Percentiles rank a stretch among this genome's conserved stretches.
Conservation (phyloP, 1,140 invertebrate species). For the Magallana angulata region DNA sequence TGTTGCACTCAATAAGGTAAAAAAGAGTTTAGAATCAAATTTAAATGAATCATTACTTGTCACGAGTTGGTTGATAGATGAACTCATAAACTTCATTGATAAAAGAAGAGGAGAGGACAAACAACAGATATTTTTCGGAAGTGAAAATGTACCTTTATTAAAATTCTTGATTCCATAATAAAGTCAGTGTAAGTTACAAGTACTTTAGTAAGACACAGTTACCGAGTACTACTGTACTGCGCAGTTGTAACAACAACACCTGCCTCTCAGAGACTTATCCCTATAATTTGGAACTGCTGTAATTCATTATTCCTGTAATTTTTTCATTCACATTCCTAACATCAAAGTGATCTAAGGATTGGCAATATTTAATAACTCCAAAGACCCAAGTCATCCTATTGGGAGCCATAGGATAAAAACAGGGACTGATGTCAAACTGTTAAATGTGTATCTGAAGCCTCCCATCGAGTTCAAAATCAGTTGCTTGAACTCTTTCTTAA, state of each 20-base stretch:
- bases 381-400: not conserved
- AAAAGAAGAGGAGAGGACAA: too few relatives aligned
- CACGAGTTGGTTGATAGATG: too few relatives aligned
- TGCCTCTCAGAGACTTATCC: not conserved
- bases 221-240: too few relatives aligned
- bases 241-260: not conserved
- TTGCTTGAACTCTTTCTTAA: not conserved
- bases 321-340: not conserved
- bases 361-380: not conserved
- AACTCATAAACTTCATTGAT: too few relatives aligned
- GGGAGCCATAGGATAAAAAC: not conserved
- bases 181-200: too few relatives aligned
- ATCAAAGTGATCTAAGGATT: constrained; percentile 12
- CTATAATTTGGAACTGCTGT: not conserved
- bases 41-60: too few relatives aligned
- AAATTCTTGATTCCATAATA: too few relatives aligned
- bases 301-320: not conserved
- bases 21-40: too few relatives aligned
- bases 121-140: too few relatives aligned
- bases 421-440: not conserved
- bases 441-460: not conserved
- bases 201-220: too few relatives aligned
- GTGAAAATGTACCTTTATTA: too few relatives aligned
- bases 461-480: not conserved
- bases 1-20: too few relatives aligned